Percentiles rank a stretch among this genome's conserved stretches.
Conservation (phyloP, 2,888 invertebrate genomes). For the Drosophila fungiperda region DNA sequence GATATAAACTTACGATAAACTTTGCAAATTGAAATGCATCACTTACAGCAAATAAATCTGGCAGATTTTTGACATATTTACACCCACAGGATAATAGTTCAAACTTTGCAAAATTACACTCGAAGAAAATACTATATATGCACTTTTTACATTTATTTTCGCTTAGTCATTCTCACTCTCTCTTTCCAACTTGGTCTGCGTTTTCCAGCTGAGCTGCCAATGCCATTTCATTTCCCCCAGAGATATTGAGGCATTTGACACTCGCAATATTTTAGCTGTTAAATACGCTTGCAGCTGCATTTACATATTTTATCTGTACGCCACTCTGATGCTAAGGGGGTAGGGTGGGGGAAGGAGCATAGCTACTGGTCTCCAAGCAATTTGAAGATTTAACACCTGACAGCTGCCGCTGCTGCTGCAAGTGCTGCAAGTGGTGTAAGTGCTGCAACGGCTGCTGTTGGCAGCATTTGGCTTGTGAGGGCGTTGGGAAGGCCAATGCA, state of each 20-base stretch:
- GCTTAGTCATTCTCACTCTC: not conserved
- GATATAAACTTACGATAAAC: too few species aligned
- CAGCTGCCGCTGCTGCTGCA: slow-evolving; percentile 31
- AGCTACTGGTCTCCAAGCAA: slow-evolving; percentile 61
- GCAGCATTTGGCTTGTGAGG: slow-evolving; percentile 19
- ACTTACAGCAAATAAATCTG: not conserved
- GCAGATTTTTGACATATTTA: not conserved
- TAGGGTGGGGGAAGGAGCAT: not conserved
- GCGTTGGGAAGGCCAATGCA: slow-evolving; percentile 42
- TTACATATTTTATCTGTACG: slow-evolving; percentile 64
- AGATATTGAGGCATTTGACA: slow-evolving; percentile 64
- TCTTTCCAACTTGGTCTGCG: not conserved
- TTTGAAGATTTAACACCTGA: slow-evolving; percentile 73
- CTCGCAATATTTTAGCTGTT: slow-evolving; percentile 75
- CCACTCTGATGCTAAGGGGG: slow-evolving; percentile 1
- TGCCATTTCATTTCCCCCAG: slow-evolving; percentile 55
- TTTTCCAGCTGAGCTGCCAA: slow-evolving; percentile 28
- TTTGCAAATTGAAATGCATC: not conserved
- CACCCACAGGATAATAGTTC: slow-evolving; percentile 15
- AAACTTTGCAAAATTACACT: slow-evolving; percentile 39
- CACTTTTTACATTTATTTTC: slow-evolving; percentile 10
- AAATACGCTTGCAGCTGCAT: slow-evolving; percentile 66
- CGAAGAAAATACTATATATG: slow-evolving; percentile 44
- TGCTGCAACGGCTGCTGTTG: slow-evolving; percentile 38
- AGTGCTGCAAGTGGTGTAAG: not conserved